These are phyloP conservation scores for Lamprologus speciosus DNA, from an alignment of 2,113 vertebrate species.

Conservation along the genomic window DNA sequence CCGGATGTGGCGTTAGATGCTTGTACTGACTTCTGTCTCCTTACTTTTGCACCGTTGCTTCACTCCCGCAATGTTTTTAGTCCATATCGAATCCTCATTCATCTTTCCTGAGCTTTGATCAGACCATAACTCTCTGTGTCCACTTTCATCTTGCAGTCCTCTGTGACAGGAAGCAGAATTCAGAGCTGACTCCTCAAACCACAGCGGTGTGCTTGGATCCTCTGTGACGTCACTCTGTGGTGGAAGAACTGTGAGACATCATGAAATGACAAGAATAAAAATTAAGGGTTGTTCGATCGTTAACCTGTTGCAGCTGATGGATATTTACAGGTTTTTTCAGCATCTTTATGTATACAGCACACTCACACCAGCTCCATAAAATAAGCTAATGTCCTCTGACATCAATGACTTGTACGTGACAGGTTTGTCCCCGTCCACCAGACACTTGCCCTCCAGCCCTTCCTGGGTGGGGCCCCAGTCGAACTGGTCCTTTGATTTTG, in stretches of 20 bases:
- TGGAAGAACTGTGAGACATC: neutral
- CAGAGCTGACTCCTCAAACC: neutral
- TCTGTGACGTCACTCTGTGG: neutral
- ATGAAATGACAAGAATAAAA: neutral
- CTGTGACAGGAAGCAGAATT: neutral
- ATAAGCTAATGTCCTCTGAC: neutral
- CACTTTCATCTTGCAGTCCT: neutral
- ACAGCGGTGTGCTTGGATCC: rapidly evolving
- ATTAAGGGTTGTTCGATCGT: rapidly evolving
- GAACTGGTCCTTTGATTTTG: neutral
- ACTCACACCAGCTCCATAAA: neutral
- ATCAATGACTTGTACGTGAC: neutral
- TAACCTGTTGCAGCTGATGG: neutral
- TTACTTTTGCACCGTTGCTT: neutral
- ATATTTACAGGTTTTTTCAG: neutral
- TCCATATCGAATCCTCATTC: neutral
- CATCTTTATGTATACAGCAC: neutral
- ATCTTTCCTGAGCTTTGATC: neutral
- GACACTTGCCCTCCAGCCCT: rapidly evolving
- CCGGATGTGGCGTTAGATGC: neutral
- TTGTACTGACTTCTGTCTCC: neutral
- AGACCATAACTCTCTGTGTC: neutral
- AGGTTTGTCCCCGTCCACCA: neutral
- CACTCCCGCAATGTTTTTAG: neutral
- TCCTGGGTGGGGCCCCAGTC: neutral